A percentile compares a stretch with the other conserved stretches of the same genome.
Evolutionary conservation across 2,113 vertebrate genomes (phyloP).

Genomic region (Saguinus midas): DNA sequence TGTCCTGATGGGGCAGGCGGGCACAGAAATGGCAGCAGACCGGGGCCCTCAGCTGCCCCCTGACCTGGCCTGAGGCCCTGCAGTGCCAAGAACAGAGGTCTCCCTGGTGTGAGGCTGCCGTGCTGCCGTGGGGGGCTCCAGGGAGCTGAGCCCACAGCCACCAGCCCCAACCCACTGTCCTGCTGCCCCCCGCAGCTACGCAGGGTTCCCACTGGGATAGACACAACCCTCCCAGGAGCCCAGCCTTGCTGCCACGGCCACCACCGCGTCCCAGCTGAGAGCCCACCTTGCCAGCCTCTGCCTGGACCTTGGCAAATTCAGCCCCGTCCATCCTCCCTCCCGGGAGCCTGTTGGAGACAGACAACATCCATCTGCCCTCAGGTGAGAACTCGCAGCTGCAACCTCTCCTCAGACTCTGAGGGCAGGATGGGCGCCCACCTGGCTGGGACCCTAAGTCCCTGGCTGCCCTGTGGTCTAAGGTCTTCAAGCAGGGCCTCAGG

Average conservation of each 20-base stretch:
- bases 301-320: slow-evolving; percentile 57
- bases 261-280: background rate
- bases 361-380: slow-evolving; percentile 85
- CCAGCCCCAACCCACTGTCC: no score
- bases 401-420: slow-evolving; percentile 68
- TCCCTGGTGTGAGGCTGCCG: accelerated
- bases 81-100: background rate
- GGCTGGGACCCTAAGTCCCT: background rate
- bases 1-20: no score
- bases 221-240: background rate
- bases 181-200: accelerated
- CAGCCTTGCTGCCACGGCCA: background rate
- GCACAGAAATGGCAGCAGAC: background rate
- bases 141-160: background rate
- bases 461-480: background rate
- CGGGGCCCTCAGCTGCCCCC: background rate
- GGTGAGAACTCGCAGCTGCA: slow-evolving; percentile 78
- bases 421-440: background rate
- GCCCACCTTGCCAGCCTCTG: accelerated
- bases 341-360: slow-evolving; percentile 79
- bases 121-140: background rate
- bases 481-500: background rate
- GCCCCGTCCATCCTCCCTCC: slow-evolving; percentile 74
- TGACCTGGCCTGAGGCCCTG: background rate
- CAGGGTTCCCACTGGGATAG: background rate